phyloP scores from a whole-genome alignment of 2,888 invertebrate genomes.

The Cantharis rufa region DNA sequence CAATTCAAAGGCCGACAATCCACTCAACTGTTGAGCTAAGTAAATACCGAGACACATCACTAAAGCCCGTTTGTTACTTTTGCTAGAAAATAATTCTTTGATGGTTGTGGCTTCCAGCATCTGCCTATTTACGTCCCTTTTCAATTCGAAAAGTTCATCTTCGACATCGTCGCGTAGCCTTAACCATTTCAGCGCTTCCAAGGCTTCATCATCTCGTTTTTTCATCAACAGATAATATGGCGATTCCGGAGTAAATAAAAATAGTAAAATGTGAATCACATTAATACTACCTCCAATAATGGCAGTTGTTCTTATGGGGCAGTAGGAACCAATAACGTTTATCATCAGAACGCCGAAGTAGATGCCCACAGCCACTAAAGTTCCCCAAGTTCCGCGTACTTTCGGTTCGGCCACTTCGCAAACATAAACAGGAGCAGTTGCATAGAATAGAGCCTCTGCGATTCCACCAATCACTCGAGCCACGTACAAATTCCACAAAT shows the following conservation, averaged over 20 bases:
- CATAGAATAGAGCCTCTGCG: slow-evolving; percentile 40
- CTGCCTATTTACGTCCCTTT: slow-evolving; percentile 43
- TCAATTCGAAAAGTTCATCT: slow-evolving; percentile 40
- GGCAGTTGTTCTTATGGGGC: slow-evolving; percentile 28
- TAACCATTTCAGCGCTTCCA: slow-evolving; percentile 38
- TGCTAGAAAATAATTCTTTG: slow-evolving; percentile 42
- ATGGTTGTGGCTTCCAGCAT: slow-evolving; percentile 42
- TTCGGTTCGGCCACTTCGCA: slow-evolving; percentile 45
- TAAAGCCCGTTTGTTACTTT: slow-evolving; percentile 44
- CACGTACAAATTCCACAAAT: slow-evolving; percentile 43
- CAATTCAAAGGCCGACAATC: slow-evolving; percentile 41
- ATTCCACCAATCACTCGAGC: slow-evolving; percentile 42
- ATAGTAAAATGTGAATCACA: slow-evolving; percentile 36
- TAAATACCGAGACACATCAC: slow-evolving; percentile 38
- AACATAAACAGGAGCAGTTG: slow-evolving; percentile 39
- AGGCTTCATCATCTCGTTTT: slow-evolving; percentile 37
- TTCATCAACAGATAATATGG: slow-evolving; percentile 48
- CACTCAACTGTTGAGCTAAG: slow-evolving; percentile 45
- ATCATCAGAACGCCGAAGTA: slow-evolving; percentile 40
- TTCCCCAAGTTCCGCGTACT: slow-evolving; percentile 46
- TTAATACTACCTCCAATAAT: slow-evolving; percentile 34
- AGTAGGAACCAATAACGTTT: slow-evolving; percentile 43
- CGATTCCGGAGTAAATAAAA: slow-evolving; percentile 45
- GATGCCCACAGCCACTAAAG: slow-evolving; percentile 35
- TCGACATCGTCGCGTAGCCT: slow-evolving; percentile 41